A percentile compares a stretch with the other conserved stretches of the same genome.
These are phyloP conservation scores for Acestrorhynchus altus DNA, from an alignment of 2,797 vertebrate genomes.

Conservation along the genomic window DNA sequence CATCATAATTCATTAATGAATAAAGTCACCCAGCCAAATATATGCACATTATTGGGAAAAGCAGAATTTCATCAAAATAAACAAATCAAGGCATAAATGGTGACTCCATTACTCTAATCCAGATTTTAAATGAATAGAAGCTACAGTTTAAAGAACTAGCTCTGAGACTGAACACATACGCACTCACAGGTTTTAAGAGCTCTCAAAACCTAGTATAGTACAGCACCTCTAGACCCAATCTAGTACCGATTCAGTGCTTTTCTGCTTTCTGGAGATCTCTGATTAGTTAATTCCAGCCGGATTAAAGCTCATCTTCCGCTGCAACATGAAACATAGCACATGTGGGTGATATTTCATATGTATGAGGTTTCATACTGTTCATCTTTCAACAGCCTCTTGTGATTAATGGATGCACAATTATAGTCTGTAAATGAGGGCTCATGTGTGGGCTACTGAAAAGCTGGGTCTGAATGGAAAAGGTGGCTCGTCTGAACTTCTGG, in stretches of 20 bases:
- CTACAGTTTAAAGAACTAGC: too few species aligned
- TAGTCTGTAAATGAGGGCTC: not conserved
- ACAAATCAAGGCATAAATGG: too few species aligned
- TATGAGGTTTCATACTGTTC: constrained; percentile 8
- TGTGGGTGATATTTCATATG: constrained; percentile 1
- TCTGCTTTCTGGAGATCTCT: constrained; percentile 5
- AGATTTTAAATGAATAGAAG: too few species aligned
- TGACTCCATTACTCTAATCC: too few species aligned
- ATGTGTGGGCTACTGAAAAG: not conserved
- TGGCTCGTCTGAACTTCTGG: not conserved
- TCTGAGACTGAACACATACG: too few species aligned
- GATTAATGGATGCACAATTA: constrained; percentile 5
- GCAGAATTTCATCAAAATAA: too few species aligned
- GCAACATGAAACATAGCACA: constrained; percentile 11
- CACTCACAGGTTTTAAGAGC: too few species aligned
- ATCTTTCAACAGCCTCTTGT: not conserved
- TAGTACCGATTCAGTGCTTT: constrained; percentile 23
- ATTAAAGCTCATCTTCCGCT: constrained; percentile 11
- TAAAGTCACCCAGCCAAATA: too few species aligned
- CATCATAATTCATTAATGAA: too few species aligned
- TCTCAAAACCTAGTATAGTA: too few species aligned
- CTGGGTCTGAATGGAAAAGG: not conserved
- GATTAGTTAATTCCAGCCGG: constrained; percentile 7
- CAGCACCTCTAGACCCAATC: not conserved
- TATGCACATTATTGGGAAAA: too few species aligned